Evolutionary conservation across 2,113 vertebrate genomes (phyloP).

Genomic region (Nanorana parkeri): DNA sequence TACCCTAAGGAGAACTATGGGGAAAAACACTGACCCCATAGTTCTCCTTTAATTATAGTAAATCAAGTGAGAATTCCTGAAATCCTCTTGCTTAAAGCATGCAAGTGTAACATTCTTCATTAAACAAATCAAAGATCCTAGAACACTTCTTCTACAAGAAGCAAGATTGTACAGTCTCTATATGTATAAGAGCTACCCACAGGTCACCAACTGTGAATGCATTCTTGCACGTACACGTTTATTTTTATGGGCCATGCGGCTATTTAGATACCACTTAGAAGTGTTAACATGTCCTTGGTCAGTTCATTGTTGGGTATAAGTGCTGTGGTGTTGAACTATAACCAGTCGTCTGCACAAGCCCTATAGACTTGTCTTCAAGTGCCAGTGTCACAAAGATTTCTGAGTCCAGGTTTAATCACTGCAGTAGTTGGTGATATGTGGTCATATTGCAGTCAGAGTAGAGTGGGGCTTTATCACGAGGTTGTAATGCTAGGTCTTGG

Average conservation of each 20-base stretch:
- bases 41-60: too few species aligned
- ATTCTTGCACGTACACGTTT: conserved; percentile 34
- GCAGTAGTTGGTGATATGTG: conserved; percentile 5
- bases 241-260: background rate
- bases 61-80: too few species aligned
- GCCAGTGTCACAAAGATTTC: conserved; percentile 6
- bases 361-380: conserved; percentile 47
- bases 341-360: conserved; percentile 46
- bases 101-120: too few species aligned
- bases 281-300: conserved; percentile 54
- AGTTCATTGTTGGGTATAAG: conserved; percentile 31
- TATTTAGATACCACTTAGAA: background rate
- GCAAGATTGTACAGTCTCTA: background rate
- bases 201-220: background rate
- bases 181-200: background rate
- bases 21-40: too few species aligned
- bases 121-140: background rate
- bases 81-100: too few species aligned
- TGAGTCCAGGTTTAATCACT: conserved; percentile 32
- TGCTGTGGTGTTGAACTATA: conserved; percentile 49
- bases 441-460: background rate
- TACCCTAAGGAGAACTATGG: too few species aligned
- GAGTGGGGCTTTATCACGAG: conserved; percentile 33
- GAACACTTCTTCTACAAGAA: background rate
- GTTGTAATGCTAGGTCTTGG: conserved; percentile 29